Percentiles rank a stretch among this genome's conserved stretches.
Conservation (phyloP, 2,888 invertebrate species). For the Drosophila acutilabella region DNA sequence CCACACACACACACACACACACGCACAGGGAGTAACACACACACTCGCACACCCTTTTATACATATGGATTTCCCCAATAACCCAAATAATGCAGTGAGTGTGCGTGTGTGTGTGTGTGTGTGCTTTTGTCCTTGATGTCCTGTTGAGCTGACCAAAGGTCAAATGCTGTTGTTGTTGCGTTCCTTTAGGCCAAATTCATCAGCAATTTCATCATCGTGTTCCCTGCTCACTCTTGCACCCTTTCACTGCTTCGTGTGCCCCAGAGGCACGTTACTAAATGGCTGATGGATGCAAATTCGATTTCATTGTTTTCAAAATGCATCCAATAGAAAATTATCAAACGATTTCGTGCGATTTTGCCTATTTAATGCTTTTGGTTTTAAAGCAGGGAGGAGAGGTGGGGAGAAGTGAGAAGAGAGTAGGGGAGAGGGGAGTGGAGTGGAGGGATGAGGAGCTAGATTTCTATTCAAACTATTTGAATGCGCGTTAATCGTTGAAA, state of each 20-base stretch:
- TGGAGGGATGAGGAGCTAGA: too few species aligned
- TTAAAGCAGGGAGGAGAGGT: not conserved
- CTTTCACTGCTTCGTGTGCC: slow-evolving; percentile 1
- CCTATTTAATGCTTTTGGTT: not conserved
- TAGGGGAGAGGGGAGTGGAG: not conserved
- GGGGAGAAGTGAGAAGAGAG: too few species aligned
- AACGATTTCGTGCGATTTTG: not conserved
- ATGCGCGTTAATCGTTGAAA: slow-evolving; percentile 10
- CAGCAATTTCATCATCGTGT: not conserved
- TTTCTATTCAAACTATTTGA: slow-evolving; percentile 16
- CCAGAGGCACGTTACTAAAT: slow-evolving; percentile 23
- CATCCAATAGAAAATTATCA: slow-evolving; percentile 16
- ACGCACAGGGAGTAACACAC: slow-evolving; percentile 3
- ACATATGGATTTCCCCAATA: not conserved
- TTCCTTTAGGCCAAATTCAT: not conserved
- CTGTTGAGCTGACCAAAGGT: slow-evolving; percentile 39
- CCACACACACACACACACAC: slow-evolving; percentile 19
- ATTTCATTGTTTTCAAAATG: slow-evolving; percentile 42
- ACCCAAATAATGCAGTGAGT: slow-evolving; percentile 39
- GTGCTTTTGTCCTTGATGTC: slow-evolving; percentile 51
- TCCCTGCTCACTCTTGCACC: not conserved
- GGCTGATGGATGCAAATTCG: slow-evolving; percentile 53
- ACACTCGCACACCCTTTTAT: slow-evolving; percentile 12
- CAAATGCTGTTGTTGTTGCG: slow-evolving; percentile 15
- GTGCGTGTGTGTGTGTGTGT: not conserved